Conservation (phyloP, 2,113 vertebrate species). For the Athene cunicularia region DNA sequence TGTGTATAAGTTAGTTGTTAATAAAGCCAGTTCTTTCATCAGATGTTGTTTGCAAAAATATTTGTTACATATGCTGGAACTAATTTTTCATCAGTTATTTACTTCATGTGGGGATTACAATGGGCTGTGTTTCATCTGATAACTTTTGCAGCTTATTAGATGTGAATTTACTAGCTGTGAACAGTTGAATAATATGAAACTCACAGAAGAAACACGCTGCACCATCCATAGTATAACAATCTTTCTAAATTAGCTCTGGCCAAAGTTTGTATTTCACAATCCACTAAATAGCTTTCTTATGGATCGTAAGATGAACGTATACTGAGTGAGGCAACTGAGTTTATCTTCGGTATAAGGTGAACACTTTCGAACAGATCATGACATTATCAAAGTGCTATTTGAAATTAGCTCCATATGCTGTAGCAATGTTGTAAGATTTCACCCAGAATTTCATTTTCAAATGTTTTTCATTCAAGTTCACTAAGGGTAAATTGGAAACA, state of each 20-base stretch:
- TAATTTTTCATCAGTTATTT: slow-evolving; percentile 40
- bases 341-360: slow-evolving; percentile 54
- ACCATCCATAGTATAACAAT: background rate
- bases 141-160: slow-evolving; percentile 56
- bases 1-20: background rate
- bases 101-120: background rate
- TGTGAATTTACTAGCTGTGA: slow-evolving; percentile 67
- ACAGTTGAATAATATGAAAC: slow-evolving; percentile 36
- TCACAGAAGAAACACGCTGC: slow-evolving; percentile 42
- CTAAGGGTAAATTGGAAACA: slow-evolving; percentile 66
- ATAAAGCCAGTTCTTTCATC: slow-evolving; percentile 28
- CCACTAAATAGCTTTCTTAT: slow-evolving; percentile 58
- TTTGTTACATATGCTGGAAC: background rate
- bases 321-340: slow-evolving; percentile 36
- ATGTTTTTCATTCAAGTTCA: slow-evolving; percentile 56
- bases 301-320: slow-evolving; percentile 40
- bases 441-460: slow-evolving; percentile 54
- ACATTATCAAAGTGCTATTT: slow-evolving; percentile 65
- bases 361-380: slow-evolving; percentile 61
- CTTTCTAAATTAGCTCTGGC: slow-evolving; percentile 50
- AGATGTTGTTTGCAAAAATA: slow-evolving; percentile 30
- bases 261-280: slow-evolving; percentile 54
- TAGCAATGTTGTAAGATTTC: slow-evolving; percentile 28
- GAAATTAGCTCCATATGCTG: slow-evolving; percentile 69
- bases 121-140: slow-evolving; percentile 37